Evolutionary conservation across 2,888 invertebrate species (phyloP), one percentile per base, ranked within the genome.

Genomic region (Drosophila paranaensis): DNA sequence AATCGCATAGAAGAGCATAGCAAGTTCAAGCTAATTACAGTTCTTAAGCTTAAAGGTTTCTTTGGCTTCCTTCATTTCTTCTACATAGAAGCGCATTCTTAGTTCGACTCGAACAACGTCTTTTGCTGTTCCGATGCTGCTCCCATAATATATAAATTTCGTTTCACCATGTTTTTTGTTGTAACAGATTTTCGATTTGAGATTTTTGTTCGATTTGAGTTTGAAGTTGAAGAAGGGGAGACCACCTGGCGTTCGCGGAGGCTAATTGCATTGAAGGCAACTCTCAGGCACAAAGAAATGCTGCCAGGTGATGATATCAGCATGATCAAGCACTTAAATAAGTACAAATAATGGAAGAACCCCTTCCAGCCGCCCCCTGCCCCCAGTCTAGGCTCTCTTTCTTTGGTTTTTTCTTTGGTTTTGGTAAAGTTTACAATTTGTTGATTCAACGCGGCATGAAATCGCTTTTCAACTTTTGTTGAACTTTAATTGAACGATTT

Each of bases 401-500:
- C 14, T 11, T 54, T 9, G 45, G 0, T 33, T 33, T 33, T 33
- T 6, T 27, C 45, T 65, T 45, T 25, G 25, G 33, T 39, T 45
- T 70, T 40, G 75, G 50, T 77, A 77, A 79, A 88, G 74, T 87
- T 89, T 76, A 84, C 89, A 84, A 89, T 78, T 84, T 81, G 84
- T 84, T 84, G 89, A 89, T 87, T 79, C 83, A 88, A 90, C 83
- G 77, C 86, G 63, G 73, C 90, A 90, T 90, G 89, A 87, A 90
- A 90, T 90, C 86, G 87, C 71, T 81, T 86, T 85, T 79, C 77
- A 74, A 77, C 77, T 82, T 77, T 78, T 90, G 86, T 88, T 85
- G 67, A 88, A 88, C 90, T 90, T 87, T 90, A 87, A 87, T 90
- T 87, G 88, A 90, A 77, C 89, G 81, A 88, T 86, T 82, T 82